Conservation (phyloP, 2,113 vertebrate species). For the Rhea pennata region DNA sequence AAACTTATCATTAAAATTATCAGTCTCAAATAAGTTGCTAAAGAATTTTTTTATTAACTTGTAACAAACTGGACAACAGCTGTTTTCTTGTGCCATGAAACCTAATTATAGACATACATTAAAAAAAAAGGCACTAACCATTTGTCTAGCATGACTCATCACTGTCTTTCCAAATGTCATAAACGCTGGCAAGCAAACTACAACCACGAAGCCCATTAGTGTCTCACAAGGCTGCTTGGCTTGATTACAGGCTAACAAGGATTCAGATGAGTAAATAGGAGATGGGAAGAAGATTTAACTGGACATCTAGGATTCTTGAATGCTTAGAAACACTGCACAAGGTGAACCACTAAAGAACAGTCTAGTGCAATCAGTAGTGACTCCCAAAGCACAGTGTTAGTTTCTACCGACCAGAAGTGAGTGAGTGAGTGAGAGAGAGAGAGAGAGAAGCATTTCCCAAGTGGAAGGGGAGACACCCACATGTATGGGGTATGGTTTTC, state of each 20-base stretch:
- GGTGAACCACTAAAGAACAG: background rate
- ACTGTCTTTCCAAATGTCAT: conserved; percentile 52
- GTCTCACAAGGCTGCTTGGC: conserved; percentile 40
- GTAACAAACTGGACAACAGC: conserved; percentile 31
- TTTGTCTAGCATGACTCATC: conserved; percentile 63
- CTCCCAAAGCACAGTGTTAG: accelerated
- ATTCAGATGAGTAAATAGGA: conserved; percentile 40
- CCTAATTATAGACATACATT: conserved; percentile 35
- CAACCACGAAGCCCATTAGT: conserved; percentile 14
- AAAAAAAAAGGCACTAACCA: conserved; percentile 19
- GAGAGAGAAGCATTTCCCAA: background rate
- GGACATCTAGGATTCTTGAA: background rate
- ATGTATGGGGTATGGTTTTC: background rate
- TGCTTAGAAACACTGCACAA: background rate
- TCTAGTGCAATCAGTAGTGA: background rate
- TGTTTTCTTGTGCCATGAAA: conserved; percentile 27
- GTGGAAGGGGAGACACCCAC: background rate
- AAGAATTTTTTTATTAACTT: background rate
- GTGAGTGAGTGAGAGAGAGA: background rate
- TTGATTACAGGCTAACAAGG: conserved; percentile 1
- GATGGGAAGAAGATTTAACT: conserved; percentile 8
- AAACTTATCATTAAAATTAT: background rate
- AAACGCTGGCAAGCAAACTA: conserved; percentile 38
- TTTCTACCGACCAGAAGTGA: background rate
- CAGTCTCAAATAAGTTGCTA: background rate